Evolutionary conservation across 2,797 vertebrate genomes (phyloP).

Genomic region (Potorous gilbertii): DNA sequence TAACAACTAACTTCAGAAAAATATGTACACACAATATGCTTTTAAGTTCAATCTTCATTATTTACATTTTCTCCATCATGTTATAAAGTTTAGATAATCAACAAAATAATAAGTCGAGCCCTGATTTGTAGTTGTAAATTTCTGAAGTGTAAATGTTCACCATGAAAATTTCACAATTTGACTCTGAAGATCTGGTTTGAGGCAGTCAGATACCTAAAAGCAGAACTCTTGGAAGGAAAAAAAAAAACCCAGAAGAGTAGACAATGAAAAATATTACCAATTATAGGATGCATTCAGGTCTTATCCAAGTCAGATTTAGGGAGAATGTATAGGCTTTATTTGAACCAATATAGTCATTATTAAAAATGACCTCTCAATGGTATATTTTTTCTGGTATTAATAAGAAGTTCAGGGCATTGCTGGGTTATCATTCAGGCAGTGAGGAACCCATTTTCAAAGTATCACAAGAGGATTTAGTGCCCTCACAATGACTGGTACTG

Average conservation of each 20-base stretch:
- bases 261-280: background rate
- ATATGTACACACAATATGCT: background rate
- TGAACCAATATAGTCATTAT: background rate
- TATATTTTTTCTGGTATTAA: background rate
- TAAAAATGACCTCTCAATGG: background rate
- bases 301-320: background rate
- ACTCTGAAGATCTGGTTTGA: background rate
- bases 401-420: background rate
- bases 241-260: background rate
- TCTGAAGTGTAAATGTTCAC: background rate
- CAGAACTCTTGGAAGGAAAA: background rate
- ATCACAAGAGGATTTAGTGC: conserved; percentile 5
- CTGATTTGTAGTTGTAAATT: background rate
- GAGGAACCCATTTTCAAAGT: conserved; percentile 48
- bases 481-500: conserved; percentile 11
- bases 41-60: background rate
- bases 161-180: background rate
- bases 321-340: background rate
- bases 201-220: background rate
- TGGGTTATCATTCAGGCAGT: background rate
- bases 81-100: background rate
- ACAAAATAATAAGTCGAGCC: background rate
- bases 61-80: background rate
- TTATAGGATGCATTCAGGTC: background rate
- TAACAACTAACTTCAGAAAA: background rate